Evolutionary conservation across 1,140 invertebrate genomes (phyloP), one percentile per base, ranked within the genome.

Genomic region (Scaptomyza hsui): DNA sequence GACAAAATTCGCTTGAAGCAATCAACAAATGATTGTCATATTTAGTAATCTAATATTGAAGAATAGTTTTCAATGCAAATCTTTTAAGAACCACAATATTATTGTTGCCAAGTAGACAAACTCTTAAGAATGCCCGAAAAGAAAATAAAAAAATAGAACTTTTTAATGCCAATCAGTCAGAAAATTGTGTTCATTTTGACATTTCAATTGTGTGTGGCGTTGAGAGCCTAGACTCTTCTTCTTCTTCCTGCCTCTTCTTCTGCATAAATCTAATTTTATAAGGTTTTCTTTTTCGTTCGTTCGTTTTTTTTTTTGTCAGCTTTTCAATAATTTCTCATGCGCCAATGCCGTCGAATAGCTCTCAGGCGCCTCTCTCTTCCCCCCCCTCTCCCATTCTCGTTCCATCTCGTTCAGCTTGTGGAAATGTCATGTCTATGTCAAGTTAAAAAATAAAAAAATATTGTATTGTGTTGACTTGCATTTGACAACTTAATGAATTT

Each of bases 401-500:
- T 26, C 12, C 12, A 52, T 49, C 49, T 26, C 39, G 16, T 52
- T 42, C 65, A 12, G 32, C 3, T n/a, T 39, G 56, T 57, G 53
- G 13, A 65, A 53, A 56, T 78, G 80, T 78, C 85, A 89, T 89
- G 86, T 81, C 67, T 71, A 51, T 75, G 86, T 82, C 81, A 76
- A 53, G 44, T 6, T 4, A 32, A 39, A 47, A 55, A 26, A 24
- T 26, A 6, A 13, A 24, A 48, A 32, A 76, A 70, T 37, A 55
- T 71, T 71, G 37, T 81, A 88, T 78, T 86, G 88, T 82, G 86
- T 86, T 90, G 88, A 89, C 81, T 81, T 89, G 86, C 78, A 86
- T 78, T 89, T 89, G 86, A 89, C 86, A 89, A 86, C 78, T 89
- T 89, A 89, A 86, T 89, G 86, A 89, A 89, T 88, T 89, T 86